phyloP scores from a whole-genome alignment of 2,797 vertebrate genomes.

The Rallus crepitans region DNA sequence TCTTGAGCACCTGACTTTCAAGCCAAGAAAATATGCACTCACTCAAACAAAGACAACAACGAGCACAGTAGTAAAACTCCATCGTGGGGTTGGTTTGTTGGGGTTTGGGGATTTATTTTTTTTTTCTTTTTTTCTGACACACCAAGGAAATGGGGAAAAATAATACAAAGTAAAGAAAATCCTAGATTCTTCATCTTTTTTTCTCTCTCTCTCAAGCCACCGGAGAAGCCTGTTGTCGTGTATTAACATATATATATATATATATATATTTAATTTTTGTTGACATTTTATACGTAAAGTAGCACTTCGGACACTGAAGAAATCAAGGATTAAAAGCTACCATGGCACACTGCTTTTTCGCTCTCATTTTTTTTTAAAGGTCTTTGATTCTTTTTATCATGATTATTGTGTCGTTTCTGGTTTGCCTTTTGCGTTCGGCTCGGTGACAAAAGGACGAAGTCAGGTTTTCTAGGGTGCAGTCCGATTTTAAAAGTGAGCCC shows the following conservation, averaged over 20 bases:
- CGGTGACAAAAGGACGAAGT: neutral
- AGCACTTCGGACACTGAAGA: conserved; percentile 78
- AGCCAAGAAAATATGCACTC: conserved; percentile 72
- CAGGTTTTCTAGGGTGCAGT: conserved; percentile 1
- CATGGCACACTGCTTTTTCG: conserved; percentile 82
- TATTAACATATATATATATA: conserved; percentile 13
- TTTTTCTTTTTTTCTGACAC: conserved; percentile 62
- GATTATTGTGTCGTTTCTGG: neutral
- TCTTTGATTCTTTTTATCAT: neutral
- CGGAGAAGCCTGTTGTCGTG: conserved; percentile 82
- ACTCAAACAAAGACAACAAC: conserved; percentile 64
- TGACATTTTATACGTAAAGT: conserved; percentile 71
- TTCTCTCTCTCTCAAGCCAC: conserved; percentile 76
- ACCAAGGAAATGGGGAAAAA: conserved; percentile 64
- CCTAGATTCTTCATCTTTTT: neutral
- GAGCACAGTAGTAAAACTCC: conserved; percentile 80
- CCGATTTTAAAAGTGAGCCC: neutral
- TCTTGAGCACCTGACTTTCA: conserved; percentile 84
- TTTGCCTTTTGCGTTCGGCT: conserved; percentile 17
- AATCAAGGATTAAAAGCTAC: conserved; percentile 78
- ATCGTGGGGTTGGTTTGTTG: conserved; percentile 21
- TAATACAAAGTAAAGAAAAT: conserved; percentile 34
- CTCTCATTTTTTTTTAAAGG: neutral
- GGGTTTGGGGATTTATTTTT: no score
- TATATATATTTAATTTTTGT: neutral